Base-by-base conservation (phyloP, 2,888 invertebrate species). In the Agrotis puta region DNA sequence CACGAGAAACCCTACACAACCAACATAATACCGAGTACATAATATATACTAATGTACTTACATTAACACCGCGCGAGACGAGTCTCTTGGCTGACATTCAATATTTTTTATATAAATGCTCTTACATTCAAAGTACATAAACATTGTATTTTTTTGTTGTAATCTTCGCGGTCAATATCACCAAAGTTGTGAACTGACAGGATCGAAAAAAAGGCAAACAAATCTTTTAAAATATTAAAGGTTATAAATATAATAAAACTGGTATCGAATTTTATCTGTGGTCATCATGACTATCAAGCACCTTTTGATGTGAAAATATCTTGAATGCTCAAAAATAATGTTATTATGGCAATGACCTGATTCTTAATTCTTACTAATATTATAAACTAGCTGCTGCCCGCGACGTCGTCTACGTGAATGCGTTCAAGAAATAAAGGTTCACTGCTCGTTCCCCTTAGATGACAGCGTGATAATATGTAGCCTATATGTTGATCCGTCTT, bases 71-170 rank as follows among this genome's bases (percentile, higher is more conserved):
- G 59, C 77, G 73, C 79, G 74, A 79, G 77, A 79, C 77, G 79
- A 56, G 63, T 69, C 64, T 62, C 71, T 88, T 88, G 87, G 88
- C 88, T 83, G 80, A 76, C 82, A 82, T 86, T 88, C 88, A 87
- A 83, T 84, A 77, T 79, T 80, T 82, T 79, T 79, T 83, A 81
- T 81, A 77, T 61, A 48, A 33, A 39, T 39, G 11, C 11, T 39
- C 9, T 27, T 50, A 79, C 75, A 73, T 58, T 51, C 67, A 64
- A 79, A 71, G 66, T 48, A 22, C 13, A 7, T 57, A 62, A 69
- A 72, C 68, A 77, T 81, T 77, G 79, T 83, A 59, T 70, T 77
- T 74, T 74, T 70, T 43, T 65, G 11, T 33, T 54, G 39, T 50
- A 70, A 71, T 75, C 66, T 56, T 68, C 73, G 68, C 74, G 74